Evolutionary conservation across 2,888 invertebrate species (phyloP).

Genomic region (Tuberolachnus salignus): DNA sequence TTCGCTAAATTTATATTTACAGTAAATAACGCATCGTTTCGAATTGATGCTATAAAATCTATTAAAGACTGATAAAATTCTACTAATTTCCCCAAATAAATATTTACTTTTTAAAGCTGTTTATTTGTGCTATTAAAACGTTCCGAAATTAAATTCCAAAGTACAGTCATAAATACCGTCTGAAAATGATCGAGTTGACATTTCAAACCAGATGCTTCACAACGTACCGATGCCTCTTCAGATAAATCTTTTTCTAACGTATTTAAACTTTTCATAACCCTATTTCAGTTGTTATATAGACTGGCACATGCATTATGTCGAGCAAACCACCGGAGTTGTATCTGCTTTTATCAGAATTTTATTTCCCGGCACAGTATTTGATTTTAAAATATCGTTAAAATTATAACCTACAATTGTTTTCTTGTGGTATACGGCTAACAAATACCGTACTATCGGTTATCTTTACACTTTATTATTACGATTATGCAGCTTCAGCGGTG

Average conservation of each 20-base stretch:
- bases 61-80: slow-evolving; percentile 11
- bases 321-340: slow-evolving; percentile 25
- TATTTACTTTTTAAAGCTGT: slow-evolving; percentile 19
- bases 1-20: too few species aligned
- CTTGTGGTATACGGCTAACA: too few species aligned
- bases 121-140: slow-evolving; percentile 10
- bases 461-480: too few species aligned
- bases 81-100: slow-evolving; percentile 4
- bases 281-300: neutral
- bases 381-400: neutral
- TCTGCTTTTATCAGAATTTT: slow-evolving; percentile 15
- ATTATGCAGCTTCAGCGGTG: too few species aligned
- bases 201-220: neutral
- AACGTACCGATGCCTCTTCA: neutral
- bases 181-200: slow-evolving; percentile 14
- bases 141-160: neutral
- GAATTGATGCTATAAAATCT: too few species aligned
- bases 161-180: slow-evolving; percentile 15
- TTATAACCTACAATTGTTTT: too few species aligned
- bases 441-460: too few species aligned
- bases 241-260: slow-evolving; percentile 2
- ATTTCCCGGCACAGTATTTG: neutral
- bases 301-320: slow-evolving; percentile 4
- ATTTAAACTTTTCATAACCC: slow-evolving; percentile 6
- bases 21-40: too few species aligned